Conservation (phyloP, 2,888 invertebrate species). For the Sphaerophoria rueppellii region DNA sequence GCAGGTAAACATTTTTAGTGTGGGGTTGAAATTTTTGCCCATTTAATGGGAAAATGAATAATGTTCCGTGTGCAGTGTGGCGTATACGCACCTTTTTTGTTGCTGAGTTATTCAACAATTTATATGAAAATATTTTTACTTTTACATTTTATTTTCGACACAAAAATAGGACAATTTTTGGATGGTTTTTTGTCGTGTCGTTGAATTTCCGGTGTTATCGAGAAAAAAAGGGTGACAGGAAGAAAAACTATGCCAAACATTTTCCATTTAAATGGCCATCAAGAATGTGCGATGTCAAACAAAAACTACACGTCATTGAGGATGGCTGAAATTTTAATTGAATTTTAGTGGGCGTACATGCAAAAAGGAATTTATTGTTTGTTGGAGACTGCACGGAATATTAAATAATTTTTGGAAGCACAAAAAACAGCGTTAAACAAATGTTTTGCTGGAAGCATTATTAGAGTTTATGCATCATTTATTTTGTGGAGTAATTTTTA, state of each 20-base stretch:
- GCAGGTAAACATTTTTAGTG: not conserved
- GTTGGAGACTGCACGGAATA: not conserved
- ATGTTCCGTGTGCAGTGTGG: not conserved
- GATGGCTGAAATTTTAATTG: conserved; percentile 1
- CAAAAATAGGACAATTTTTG: not conserved
- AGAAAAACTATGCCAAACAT: not conserved
- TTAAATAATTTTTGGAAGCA: not conserved
- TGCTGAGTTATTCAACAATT: not conserved
- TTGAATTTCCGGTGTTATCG: not conserved
- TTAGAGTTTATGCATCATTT: too few relatives aligned
- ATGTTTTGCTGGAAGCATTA: too few relatives aligned
- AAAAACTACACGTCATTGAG: not conserved
- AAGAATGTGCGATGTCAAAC: not conserved
- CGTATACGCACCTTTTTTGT: conserved; percentile 12
- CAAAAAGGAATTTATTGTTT: not conserved
- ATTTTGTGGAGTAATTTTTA: too few relatives aligned
- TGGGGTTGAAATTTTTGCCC: conserved; percentile 9
- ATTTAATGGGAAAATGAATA: not conserved
- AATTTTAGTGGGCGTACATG: not conserved
- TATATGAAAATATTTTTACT: not conserved
- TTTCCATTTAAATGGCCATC: not conserved
- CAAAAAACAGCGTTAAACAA: too few relatives aligned
- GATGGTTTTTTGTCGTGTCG: not conserved
- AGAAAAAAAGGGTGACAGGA: not conserved
- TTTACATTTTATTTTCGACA: not conserved